Conservation (phyloP, 2,113 vertebrate genomes). For the Scomber japonicus region DNA sequence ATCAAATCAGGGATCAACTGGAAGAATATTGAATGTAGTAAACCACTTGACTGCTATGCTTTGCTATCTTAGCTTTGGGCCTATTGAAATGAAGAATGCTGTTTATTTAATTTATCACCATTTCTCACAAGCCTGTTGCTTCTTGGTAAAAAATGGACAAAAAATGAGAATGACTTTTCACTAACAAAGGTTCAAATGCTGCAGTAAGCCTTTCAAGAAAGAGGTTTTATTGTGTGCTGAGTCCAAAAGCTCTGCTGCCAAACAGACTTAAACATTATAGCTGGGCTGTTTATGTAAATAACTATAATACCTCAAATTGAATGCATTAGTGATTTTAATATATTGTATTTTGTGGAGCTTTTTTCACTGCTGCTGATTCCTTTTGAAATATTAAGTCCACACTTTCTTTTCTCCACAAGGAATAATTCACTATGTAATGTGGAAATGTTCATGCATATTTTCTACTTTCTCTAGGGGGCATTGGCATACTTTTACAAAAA, state of each 20-base stretch:
- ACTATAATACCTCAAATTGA: too few species aligned
- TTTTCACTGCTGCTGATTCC: neutral
- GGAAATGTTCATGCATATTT: neutral
- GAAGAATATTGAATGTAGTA: neutral
- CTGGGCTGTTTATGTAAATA: too few species aligned
- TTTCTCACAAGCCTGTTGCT: too few species aligned
- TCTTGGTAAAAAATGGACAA: too few species aligned
- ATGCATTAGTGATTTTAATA: neutral
- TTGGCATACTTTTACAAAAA: constrained; percentile 14
- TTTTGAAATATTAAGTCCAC: neutral
- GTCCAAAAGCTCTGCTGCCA: too few species aligned
- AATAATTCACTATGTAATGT: neutral
- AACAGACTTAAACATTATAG: neutral
- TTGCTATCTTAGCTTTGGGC: neutral
- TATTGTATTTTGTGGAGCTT: neutral
- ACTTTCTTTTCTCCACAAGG: neutral
- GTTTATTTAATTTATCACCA: too few species aligned
- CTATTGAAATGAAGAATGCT: neutral
- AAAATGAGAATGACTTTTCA: too few species aligned
- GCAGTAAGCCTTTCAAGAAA: too few species aligned
- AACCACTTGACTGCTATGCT: neutral
- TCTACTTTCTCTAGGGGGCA: constrained; percentile 23
- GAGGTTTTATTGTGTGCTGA: too few species aligned
- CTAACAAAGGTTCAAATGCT: too few species aligned
- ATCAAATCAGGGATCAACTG: neutral